Evolutionary conservation across 2,797 vertebrate species (phyloP).

Genomic region (Chaenodraco wilsoni): DNA sequence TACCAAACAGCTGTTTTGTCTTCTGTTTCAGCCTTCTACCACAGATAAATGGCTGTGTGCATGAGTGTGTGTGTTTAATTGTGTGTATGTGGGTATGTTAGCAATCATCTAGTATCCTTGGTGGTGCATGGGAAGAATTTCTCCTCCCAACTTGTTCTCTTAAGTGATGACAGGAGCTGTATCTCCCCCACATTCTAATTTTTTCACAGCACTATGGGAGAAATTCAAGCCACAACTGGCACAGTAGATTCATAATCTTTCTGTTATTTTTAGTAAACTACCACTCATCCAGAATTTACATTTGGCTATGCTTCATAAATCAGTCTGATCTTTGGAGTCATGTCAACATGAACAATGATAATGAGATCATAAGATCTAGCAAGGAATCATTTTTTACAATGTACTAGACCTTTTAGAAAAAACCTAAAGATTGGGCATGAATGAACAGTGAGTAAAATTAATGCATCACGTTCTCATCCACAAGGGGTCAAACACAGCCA

Average conservation of each 20-base stretch:
- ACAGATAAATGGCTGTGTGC: constrained; percentile 31
- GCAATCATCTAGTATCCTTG: constrained; percentile 57
- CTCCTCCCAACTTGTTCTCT: constrained; percentile 62
- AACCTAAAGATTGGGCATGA: not conserved
- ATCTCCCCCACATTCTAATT: constrained; percentile 63
- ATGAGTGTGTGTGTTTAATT: constrained; percentile 9
- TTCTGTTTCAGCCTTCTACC: constrained; percentile 50
- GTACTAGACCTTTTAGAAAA: not conserved
- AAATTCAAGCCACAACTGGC: constrained; percentile 61
- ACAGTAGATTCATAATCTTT: constrained; percentile 34
- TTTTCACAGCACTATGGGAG: constrained; percentile 47
- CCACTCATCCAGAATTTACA: constrained; percentile 37
- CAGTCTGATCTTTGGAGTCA: constrained; percentile 39
- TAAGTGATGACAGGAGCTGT: constrained; percentile 70
- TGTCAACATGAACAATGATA: constrained; percentile 4
- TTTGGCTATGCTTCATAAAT: constrained; percentile 57
- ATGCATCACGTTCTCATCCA: too few species aligned
- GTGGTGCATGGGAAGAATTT: constrained; percentile 62
- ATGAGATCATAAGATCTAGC: constrained; percentile 2
- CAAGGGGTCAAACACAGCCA: too few species aligned
- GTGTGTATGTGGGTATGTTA: constrained; percentile 39
- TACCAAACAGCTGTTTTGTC: constrained; percentile 61
- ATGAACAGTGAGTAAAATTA: not conserved
- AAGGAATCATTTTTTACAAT: constrained; percentile 6
- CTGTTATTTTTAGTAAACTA: constrained; percentile 41